These are phyloP conservation scores for Acipenser ruthenus DNA, from an alignment of 2,797 vertebrate genomes.

Conservation along the genomic window DNA sequence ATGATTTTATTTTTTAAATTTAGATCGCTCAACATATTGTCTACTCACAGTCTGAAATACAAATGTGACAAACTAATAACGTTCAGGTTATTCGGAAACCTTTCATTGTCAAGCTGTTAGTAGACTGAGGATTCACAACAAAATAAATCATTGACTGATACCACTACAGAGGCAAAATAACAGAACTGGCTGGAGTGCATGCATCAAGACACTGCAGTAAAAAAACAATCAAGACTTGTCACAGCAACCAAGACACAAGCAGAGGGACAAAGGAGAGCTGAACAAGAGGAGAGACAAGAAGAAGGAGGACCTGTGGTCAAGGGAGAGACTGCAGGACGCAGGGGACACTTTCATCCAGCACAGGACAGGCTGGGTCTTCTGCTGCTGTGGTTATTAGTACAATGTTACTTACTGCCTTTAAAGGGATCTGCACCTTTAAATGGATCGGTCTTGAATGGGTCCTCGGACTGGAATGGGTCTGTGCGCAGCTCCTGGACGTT, in stretches of 20 bases:
- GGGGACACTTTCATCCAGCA: background rate
- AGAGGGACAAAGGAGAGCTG: background rate
- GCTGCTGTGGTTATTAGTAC: background rate
- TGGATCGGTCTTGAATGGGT: conserved; percentile 89
- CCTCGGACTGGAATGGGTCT: conserved; percentile 90
- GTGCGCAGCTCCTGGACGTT: conserved; percentile 71
- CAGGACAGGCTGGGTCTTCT: background rate
- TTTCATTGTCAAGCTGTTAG: too few species aligned
- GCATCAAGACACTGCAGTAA: too few species aligned
- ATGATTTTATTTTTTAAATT: too few species aligned
- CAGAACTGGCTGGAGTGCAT: too few species aligned
- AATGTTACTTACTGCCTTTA: conserved; percentile 55
- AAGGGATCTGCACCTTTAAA: conserved; percentile 76
- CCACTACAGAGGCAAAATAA: too few species aligned
- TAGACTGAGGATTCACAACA: too few species aligned
- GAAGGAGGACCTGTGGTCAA: background rate
- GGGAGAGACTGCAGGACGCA: background rate
- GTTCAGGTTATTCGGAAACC: too few species aligned
- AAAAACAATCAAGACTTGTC: background rate
- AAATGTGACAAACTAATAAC: too few species aligned
- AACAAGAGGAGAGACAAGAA: background rate
- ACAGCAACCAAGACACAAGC: background rate
- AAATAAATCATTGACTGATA: too few species aligned
- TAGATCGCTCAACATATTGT: too few species aligned
- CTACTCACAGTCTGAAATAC: too few species aligned